Percentiles rank a stretch among this genome's conserved stretches.
These are phyloP conservation scores for Anabacerthia variegaticeps DNA, from an alignment of 2,797 vertebrate genomes.

Conservation along the genomic window DNA sequence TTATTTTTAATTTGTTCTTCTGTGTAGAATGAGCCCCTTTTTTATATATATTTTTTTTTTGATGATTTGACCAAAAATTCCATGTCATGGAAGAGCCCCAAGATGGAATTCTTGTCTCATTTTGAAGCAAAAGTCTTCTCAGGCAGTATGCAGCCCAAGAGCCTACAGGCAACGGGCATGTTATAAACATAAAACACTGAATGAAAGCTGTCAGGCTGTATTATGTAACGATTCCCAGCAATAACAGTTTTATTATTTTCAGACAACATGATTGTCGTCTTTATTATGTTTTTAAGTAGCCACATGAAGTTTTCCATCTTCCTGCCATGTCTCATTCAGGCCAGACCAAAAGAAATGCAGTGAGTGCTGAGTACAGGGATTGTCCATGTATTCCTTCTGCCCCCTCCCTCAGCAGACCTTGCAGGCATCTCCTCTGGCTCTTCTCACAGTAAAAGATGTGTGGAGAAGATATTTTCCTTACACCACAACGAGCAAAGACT, in stretches of 20 bases:
- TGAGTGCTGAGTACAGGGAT: neutral
- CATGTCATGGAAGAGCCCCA: neutral
- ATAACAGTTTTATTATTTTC: neutral
- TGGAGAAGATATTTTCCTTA: neutral
- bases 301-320: neutral
- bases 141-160: neutral
- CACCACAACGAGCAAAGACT: neutral
- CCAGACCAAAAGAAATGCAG: neutral
- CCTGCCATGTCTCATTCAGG: neutral
- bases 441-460: neutral
- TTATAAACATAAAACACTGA: neutral
- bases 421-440: neutral
- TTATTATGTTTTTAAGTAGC: neutral
- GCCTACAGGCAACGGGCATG: neutral
- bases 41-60: neutral
- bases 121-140: neutral
- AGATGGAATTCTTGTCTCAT: neutral
- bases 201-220: neutral
- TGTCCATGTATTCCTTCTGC: neutral
- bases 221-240: neutral
- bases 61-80: neutral
- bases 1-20: neutral
- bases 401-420: neutral
- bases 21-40: neutral
- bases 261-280: neutral